Evolutionary conservation across 2,888 invertebrate species (phyloP).

Genomic region (Sarcophaga variegata): DNA sequence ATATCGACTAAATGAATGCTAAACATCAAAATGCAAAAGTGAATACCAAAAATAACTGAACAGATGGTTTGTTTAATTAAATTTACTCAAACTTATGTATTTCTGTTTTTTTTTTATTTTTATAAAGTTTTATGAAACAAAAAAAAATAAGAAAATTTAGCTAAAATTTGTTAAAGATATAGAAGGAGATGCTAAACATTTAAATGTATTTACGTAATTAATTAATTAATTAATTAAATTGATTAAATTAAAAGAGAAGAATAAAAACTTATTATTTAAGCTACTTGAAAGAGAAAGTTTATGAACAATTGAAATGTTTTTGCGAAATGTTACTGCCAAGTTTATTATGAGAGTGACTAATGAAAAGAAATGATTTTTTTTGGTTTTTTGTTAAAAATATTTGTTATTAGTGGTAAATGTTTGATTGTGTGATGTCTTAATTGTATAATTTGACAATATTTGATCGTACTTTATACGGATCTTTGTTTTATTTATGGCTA

Average conservation of each 20-base stretch:
- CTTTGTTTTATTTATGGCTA: too few relatives aligned
- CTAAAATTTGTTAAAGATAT: slow-evolving; percentile 32
- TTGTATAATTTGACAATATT: background rate
- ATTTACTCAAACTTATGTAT: slow-evolving; percentile 22
- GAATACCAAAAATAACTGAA: slow-evolving; percentile 22
- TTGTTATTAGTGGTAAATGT: background rate
- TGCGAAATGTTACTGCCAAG: background rate
- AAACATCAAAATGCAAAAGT: slow-evolving; percentile 69
- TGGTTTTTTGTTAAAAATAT: background rate
- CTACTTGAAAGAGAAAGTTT: slow-evolving; percentile 51
- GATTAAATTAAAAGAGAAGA: background rate
- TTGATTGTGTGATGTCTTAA: background rate
- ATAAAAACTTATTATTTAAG: slow-evolving; percentile 36
- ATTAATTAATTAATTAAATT: background rate
- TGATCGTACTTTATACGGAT: too few relatives aligned
- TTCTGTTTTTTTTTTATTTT: slow-evolving; percentile 17
- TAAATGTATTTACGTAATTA: slow-evolving; percentile 13
- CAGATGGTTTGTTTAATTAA: slow-evolving; percentile 19
- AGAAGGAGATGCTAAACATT: slow-evolving; percentile 47
- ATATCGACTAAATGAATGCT: slow-evolving; percentile 55
- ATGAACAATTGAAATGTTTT: slow-evolving; percentile 33
- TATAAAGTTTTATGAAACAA: background rate
- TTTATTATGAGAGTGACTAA: background rate
- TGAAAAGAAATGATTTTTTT: too few relatives aligned
- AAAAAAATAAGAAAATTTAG: slow-evolving; percentile 18